These are phyloP conservation scores for Hemiscyllium ocellatum DNA, from an alignment of 2,113 vertebrate genomes.

Conservation along the genomic window DNA sequence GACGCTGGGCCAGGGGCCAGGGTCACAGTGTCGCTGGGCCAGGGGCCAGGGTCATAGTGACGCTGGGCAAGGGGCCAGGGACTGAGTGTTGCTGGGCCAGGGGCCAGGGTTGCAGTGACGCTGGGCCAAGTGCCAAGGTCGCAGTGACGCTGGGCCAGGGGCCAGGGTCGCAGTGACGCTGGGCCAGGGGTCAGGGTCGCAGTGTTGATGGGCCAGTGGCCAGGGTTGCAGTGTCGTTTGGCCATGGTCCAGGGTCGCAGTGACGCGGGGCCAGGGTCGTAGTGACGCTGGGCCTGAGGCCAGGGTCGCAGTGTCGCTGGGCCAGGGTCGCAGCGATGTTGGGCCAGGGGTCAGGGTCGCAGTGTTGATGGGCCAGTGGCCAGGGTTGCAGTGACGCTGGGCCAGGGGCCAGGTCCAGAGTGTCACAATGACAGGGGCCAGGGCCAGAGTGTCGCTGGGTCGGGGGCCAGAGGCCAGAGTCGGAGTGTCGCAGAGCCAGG, in stretches of 20 bases:
- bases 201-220: neutral
- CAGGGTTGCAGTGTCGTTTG: neutral
- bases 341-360: neutral
- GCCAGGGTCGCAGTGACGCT: neutral
- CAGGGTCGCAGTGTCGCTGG: too few species aligned
- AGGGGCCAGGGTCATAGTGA: too few species aligned
- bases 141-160: neutral
- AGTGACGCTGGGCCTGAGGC: neutral
- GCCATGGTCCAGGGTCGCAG: neutral
- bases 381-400: neutral
- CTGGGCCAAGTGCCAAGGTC: too few species aligned
- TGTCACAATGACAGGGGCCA: neutral
- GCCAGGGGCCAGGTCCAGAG: neutral
- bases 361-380: too few species aligned
- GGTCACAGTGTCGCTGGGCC: too few species aligned
- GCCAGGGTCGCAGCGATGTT: too few species aligned
- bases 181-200: too few species aligned
- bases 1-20: too few species aligned
- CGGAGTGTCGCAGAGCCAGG: constrained; percentile 16
- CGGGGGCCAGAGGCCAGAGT: too few species aligned
- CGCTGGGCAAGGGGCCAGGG: too few species aligned
- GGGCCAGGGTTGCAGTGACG: neutral
- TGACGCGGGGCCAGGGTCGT: too few species aligned
- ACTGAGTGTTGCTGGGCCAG: too few species aligned
- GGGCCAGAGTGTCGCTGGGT: constrained; percentile 41